A percentile compares a stretch with the other conserved stretches of the same genome.
Evolutionary conservation across 2,888 invertebrate species (phyloP).

Genomic region (Anarsia innoxiella): DNA sequence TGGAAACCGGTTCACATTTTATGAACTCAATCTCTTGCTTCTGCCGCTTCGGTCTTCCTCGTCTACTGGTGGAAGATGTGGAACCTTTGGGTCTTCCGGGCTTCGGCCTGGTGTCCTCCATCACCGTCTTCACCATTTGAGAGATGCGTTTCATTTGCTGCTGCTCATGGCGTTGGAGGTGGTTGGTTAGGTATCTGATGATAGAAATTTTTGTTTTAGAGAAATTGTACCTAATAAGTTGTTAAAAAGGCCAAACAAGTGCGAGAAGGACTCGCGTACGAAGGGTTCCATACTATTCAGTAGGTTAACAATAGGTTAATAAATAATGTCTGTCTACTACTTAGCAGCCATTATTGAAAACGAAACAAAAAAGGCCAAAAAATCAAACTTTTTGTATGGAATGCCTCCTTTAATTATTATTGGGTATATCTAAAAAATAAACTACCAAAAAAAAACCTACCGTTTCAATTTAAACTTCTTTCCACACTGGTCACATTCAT

Average conservation of each 20-base stretch:
- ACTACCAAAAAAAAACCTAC: not conserved
- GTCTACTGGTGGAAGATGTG: constrained; percentile 16
- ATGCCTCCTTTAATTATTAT: no score
- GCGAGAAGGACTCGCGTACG: no score
- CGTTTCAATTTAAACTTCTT: constrained; percentile 60
- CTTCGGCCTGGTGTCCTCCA: constrained; percentile 40
- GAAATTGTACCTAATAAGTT: no score
- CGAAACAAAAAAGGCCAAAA: no score
- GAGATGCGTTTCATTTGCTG: constrained; percentile 62
- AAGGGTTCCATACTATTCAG: no score
- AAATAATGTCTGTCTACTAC: no score
- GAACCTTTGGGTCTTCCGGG: constrained; percentile 16
- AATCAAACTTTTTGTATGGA: no score
- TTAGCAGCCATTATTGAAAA: no score
- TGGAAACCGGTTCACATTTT: constrained; percentile 61
- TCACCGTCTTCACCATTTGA: constrained; percentile 62
- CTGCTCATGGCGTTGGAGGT: constrained; percentile 60
- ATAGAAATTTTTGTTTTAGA: no score
- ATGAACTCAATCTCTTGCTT: constrained; percentile 61
- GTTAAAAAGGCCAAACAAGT: no score
- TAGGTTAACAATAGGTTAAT: no score
- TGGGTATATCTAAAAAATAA: no score
- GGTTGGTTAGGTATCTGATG: constrained; percentile 52
- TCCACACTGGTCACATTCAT: constrained; percentile 57
- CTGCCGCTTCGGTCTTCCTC: constrained; percentile 34